Percentiles rank a stretch among this genome's conserved stretches.
Evolutionary conservation across 1,140 invertebrate genomes (phyloP).

Genomic region (Drosophila bifasciata): DNA sequence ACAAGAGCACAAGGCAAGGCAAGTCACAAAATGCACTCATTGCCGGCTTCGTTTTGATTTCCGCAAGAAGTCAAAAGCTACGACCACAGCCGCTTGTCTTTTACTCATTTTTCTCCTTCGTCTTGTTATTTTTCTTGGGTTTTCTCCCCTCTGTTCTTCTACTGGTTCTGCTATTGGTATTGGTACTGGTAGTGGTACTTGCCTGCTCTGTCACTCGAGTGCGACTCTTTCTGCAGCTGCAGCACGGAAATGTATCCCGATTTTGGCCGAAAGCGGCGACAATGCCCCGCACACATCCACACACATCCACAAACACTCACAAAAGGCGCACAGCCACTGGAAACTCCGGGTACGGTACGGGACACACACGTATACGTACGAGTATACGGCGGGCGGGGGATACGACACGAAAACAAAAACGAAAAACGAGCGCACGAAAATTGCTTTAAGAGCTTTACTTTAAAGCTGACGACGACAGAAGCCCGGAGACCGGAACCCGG

Average conservation of each 20-base stretch:
- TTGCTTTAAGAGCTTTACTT: constrained; percentile 58
- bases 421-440: constrained; percentile 65
- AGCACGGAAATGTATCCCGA: constrained; percentile 77
- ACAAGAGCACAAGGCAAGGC: constrained; percentile 38
- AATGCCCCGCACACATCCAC: constrained; percentile 53
- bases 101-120: background rate
- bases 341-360: constrained; percentile 15
- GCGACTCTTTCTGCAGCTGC: constrained; percentile 21
- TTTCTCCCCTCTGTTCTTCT: constrained; percentile 22
- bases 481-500: background rate
- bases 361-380: constrained; percentile 26
- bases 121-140: constrained; percentile 20
- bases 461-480: constrained; percentile 34
- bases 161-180: constrained; percentile 11
- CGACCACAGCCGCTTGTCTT: constrained; percentile 29
- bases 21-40: background rate
- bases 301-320: constrained; percentile 28
- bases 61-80: constrained; percentile 35
- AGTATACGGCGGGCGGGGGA: constrained; percentile 3
- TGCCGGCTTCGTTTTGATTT: constrained; percentile 13
- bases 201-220: constrained; percentile 1
- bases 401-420: constrained; percentile 49
- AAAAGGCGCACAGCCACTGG: constrained; percentile 6
- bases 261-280: constrained; percentile 59
- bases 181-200: constrained; percentile 10